Evolutionary conservation across 2,113 vertebrate species (phyloP), one percentile per base, ranked within the genome.

Genomic region (Crotalus tigris): DNA sequence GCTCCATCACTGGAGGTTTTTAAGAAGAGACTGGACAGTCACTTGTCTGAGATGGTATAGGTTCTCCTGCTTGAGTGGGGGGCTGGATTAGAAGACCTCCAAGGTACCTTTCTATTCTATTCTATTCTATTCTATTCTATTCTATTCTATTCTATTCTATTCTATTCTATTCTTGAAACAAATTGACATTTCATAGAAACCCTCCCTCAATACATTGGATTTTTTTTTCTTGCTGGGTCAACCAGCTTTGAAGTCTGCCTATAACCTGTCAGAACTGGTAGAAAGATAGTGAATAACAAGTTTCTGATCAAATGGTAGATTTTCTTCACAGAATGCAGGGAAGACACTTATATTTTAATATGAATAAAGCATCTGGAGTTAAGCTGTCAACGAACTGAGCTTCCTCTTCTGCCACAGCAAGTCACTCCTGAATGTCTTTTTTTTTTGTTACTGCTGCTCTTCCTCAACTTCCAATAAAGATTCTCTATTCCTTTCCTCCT

Each of bases 351-450:
- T 87, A 94, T 95, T 89, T 96, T 96, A 95, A 95, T 95, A 96
- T 93, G 4, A 87, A 94, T 95, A 92, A 95, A 97, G 93, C 94
- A 96, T 96, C 96, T 97, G 95, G 96, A 96, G 94, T 93, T 94
- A 95, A 96, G 94, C 94, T 92, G 95, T 94, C 92, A 94, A 91
- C 95, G 96, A 95, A 96, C 94, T 95, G 96, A 92, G 95, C 91
- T 94, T 96, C 93, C 93, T 8, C 95, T 95, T 95, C 95, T 96
- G 95, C 96, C 96, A 95, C 89, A 75, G 92, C 92, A 94, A 96
- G 94, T 94, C 93, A 95, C 92, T 95, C 94, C 93, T 95, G 95
- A 96, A 96, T 97, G 95, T 95, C 95, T 96, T 96, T 96, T 29
- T 49, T 49, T 51, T 51, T 51, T 55, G 33, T 87, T 96, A 96